Evolutionary conservation across 2,888 invertebrate genomes (phyloP).

Genomic region (Apotomis betuletana): DNA sequence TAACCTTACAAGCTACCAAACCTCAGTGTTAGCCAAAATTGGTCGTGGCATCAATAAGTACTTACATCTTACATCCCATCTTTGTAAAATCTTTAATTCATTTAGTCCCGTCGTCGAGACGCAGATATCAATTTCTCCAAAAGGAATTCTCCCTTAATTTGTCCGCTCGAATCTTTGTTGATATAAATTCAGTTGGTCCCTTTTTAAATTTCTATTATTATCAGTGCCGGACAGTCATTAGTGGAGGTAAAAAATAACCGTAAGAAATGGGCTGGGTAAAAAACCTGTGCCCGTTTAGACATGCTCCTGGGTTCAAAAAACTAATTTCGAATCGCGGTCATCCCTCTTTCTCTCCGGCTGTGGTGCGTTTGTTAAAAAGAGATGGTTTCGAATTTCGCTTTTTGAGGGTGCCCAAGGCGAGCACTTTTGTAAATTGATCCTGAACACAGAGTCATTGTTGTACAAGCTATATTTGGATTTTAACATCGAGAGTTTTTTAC

Average conservation of each 20-base stretch:
- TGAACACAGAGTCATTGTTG: constrained; percentile 42
- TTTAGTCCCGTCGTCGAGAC: constrained; percentile 6
- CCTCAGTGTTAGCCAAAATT: constrained; percentile 12
- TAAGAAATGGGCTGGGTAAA: constrained; percentile 43
- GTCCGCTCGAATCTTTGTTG: constrained; percentile 38
- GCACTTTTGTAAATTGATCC: constrained; percentile 44
- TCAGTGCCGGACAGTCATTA: constrained; percentile 49
- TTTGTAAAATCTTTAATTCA: constrained; percentile 28
- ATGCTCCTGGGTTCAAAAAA: constrained; percentile 45
- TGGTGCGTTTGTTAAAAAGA: neutral
- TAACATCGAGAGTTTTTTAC: neutral
- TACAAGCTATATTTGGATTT: constrained; percentile 2
- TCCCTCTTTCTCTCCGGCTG: constrained; percentile 1
- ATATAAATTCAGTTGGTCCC: constrained; percentile 40
- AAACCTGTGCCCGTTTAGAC: constrained; percentile 49
- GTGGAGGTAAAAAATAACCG: constrained; percentile 45
- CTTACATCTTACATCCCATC: constrained; percentile 16
- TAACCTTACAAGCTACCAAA: neutral
- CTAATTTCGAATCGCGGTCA: constrained; percentile 4
- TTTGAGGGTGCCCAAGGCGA: constrained; percentile 9
- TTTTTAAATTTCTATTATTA: constrained; percentile 41
- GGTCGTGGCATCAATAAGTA: constrained; percentile 14
- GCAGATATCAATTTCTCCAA: constrained; percentile 22
- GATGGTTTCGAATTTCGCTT: constrained; percentile 11
- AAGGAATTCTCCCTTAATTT: constrained; percentile 35